A percentile compares a stretch with the other conserved stretches of the same genome.
Conservation (phyloP, 2,113 vertebrate genomes). For the Perca fluviatilis region DNA sequence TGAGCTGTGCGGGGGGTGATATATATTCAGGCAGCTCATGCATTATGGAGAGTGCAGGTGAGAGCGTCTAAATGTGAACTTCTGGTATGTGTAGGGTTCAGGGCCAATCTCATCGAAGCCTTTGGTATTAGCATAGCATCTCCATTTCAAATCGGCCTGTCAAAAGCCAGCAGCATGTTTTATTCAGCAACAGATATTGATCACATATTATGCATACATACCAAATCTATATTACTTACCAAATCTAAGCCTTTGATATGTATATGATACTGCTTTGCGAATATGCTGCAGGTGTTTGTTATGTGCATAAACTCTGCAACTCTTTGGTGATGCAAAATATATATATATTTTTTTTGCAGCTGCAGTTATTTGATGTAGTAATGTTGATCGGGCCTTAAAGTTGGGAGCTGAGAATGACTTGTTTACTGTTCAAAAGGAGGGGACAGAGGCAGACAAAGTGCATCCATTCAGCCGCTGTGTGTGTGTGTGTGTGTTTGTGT, state of each 20-base stretch:
- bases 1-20: slow-evolving; percentile 57
- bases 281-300: slow-evolving; percentile 47
- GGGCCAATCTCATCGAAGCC: slow-evolving; percentile 75
- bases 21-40: slow-evolving; percentile 80
- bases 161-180: slow-evolving; percentile 75
- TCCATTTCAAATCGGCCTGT: slow-evolving; percentile 82
- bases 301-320: slow-evolving; percentile 56
- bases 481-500: slow-evolving; percentile 24
- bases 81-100: slow-evolving; percentile 78
- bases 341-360: neutral
- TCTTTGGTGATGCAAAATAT: slow-evolving; percentile 44
- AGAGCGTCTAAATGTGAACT: slow-evolving; percentile 77
- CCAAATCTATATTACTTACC: slow-evolving; percentile 70
- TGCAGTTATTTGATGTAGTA: slow-evolving; percentile 34
- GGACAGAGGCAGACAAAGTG: slow-evolving; percentile 22
- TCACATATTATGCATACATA: slow-evolving; percentile 77
- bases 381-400: slow-evolving; percentile 30
- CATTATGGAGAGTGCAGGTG: slow-evolving; percentile 82
- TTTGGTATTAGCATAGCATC: slow-evolving; percentile 80
- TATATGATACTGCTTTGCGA: slow-evolving; percentile 46
- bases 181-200: slow-evolving; percentile 82
- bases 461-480: slow-evolving; percentile 35
- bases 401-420: slow-evolving; percentile 13
- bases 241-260: slow-evolving; percentile 63
- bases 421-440: slow-evolving; percentile 35